Conservation (phyloP, 2,113 vertebrate species). For the Antechinus flavipes region DNA sequence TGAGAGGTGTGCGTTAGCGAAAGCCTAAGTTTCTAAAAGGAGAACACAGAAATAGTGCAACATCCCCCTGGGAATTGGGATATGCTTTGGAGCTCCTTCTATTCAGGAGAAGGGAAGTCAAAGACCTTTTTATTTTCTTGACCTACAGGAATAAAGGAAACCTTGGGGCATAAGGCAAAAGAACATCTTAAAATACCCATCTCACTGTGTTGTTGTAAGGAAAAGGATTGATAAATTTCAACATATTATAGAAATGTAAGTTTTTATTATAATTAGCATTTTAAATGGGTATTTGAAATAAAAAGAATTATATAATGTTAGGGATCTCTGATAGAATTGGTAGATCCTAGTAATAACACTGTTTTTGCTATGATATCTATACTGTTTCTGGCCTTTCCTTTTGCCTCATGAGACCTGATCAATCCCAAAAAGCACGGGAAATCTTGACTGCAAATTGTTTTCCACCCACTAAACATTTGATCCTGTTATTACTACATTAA, state of each 20-base stretch:
- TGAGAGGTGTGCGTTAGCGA: background rate
- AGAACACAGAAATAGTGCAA: background rate
- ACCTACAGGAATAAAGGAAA: background rate
- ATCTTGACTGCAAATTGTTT: background rate
- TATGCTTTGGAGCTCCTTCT: background rate
- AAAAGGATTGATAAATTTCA: background rate
- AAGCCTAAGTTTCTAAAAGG: background rate
- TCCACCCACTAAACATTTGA: conserved; percentile 9
- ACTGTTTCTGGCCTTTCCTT: background rate
- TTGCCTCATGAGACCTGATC: background rate
- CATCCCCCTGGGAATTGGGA: background rate
- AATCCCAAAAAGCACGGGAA: background rate
- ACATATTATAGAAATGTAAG: background rate
- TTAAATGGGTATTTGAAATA: background rate
- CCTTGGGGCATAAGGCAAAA: background rate
- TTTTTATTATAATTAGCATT: background rate
- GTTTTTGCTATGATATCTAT: background rate
- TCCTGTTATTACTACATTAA: conserved; percentile 55
- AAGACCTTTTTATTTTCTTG: background rate
- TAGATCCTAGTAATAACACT: background rate
- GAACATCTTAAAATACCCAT: background rate
- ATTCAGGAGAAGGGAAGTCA: background rate
- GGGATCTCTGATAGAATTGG: background rate
- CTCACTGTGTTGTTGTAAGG: background rate
- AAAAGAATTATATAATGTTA: background rate